phyloP scores from a whole-genome alignment of 2,797 vertebrate genomes.

The Botia almorhae region DNA sequence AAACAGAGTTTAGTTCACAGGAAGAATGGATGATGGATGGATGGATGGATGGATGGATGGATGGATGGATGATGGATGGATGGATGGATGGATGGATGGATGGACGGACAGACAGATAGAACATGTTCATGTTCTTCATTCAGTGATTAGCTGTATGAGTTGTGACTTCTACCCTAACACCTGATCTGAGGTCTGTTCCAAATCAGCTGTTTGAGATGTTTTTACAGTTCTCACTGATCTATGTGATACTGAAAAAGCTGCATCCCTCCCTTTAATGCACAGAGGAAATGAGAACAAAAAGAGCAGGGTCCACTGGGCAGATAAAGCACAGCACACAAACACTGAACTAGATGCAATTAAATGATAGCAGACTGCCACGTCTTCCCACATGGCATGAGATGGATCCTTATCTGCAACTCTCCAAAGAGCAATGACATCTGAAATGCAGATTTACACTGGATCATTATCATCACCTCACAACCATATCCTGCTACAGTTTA shows the following conservation, averaged over 20 bases:
- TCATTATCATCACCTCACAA: slow-evolving; percentile 38
- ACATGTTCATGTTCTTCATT: no score
- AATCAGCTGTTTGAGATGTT: slow-evolving; percentile 7
- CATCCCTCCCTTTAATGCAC: slow-evolving; percentile 39
- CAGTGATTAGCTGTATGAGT: not conserved
- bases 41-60: not conserved
- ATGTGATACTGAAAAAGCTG: slow-evolving; percentile 40
- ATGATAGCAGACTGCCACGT: slow-evolving; percentile 56
- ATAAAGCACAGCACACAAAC: slow-evolving; percentile 54
- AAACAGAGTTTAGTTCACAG: slow-evolving; percentile 17
- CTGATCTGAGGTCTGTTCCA: not conserved
- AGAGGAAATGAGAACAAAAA: slow-evolving; percentile 49
- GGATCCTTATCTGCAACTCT: slow-evolving; percentile 50
- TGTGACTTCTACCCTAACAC: not conserved
- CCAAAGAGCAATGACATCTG: slow-evolving; percentile 36
- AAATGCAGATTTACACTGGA: slow-evolving; percentile 47
- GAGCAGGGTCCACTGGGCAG: slow-evolving; percentile 45
- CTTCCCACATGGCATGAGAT: slow-evolving; percentile 48
- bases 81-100: not conserved
- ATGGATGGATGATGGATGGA: not conserved
- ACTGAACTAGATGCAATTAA: slow-evolving; percentile 61
- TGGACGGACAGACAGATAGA: not conserved
- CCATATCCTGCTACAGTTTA: slow-evolving; percentile 23
- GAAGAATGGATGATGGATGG: not conserved
- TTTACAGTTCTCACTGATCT: slow-evolving; percentile 33